Conservation (phyloP, 1,140 invertebrate species). For the Diachasma alloeum region DNA sequence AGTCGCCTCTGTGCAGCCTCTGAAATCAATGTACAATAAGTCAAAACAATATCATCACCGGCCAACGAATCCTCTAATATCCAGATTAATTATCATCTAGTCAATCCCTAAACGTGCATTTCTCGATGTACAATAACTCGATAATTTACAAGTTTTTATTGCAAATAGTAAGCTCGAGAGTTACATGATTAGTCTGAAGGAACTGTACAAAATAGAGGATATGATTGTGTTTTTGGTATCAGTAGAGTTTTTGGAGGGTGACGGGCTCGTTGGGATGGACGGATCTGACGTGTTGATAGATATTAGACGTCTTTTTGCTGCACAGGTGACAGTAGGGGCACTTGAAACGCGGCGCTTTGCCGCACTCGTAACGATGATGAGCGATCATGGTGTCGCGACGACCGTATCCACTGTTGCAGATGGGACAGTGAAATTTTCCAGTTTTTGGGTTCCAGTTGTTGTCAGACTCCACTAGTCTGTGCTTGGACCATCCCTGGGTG, state of each 20-base stretch:
- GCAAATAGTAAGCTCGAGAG: neutral
- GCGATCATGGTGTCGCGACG: conserved; percentile 59
- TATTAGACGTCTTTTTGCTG: conserved; percentile 60
- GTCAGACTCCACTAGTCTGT: conserved; percentile 43
- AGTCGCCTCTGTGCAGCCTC: conserved; percentile 28
- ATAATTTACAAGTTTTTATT: conserved; percentile 6
- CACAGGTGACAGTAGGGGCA: conserved; percentile 65
- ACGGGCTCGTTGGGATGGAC: conserved; percentile 54
- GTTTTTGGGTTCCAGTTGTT: conserved; percentile 50
- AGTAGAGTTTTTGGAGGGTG: conserved; percentile 54
- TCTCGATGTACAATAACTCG: neutral
- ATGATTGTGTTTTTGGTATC: conserved; percentile 15
- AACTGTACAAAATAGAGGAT: neutral
- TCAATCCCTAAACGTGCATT: neutral
- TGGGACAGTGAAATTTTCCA: conserved; percentile 61
- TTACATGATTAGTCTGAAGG: neutral
- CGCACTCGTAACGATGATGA: conserved; percentile 68
- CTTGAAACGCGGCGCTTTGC: conserved; percentile 69
- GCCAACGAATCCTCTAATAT: neutral
- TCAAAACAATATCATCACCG: neutral
- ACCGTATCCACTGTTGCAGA: conserved; percentile 60
- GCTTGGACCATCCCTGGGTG: conserved; percentile 19
- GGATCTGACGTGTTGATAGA: conserved; percentile 58
- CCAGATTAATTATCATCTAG: neutral
- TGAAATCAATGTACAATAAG: conserved; percentile 39